Evolutionary conservation across 2,888 invertebrate species (phyloP), one percentile per base, ranked within the genome.

Genomic region (Carcina quercana): DNA sequence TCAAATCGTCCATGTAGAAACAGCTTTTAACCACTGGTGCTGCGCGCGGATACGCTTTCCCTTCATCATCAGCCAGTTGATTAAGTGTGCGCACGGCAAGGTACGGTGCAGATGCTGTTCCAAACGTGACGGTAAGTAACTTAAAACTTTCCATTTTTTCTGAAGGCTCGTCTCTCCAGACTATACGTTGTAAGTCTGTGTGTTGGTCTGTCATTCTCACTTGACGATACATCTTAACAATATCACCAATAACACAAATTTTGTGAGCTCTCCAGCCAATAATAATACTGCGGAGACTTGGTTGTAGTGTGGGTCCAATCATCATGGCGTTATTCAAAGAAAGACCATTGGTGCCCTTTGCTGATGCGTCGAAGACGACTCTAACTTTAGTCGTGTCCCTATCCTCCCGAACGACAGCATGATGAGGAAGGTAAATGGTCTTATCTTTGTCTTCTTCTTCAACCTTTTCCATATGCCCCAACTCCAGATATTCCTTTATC

Each of bases 221-320:
- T 28, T 40, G 40, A 3, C 38, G 25, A 22, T 52, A 59, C 53
- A 59, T 59, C 38, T 59, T 47, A 8, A 36, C 28, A 6, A 50
- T 38, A 27, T 45, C 42, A 2, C 38, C 40, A 5, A 30, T 10
- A 2, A 45, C 12, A 14, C 30, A 27, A 5, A 45, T 37, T 1
- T 17, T 27, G 15, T 32, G 15, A 3, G 3, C 2, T 5, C 42
- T 26, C 45, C 39, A 53, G 13, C 44, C 10, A 28, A 15, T 25
- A 2, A 25, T 14, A 29, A 22, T 45, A 30, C 42, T 35, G 13
- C 45, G 35, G 26, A 50, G n/a, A 26, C 43, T 41, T 21, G 40
- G 34, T 28, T 51, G 46, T 5, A 49, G 24, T 6, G 34, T 37
- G 8, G 43, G 39, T 7, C 47, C 43, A 1, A 36, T 30, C 28